These are phyloP conservation scores for Amphimallon solstitiale DNA, from an alignment of 2,888 invertebrate genomes.

Conservation along the genomic window DNA sequence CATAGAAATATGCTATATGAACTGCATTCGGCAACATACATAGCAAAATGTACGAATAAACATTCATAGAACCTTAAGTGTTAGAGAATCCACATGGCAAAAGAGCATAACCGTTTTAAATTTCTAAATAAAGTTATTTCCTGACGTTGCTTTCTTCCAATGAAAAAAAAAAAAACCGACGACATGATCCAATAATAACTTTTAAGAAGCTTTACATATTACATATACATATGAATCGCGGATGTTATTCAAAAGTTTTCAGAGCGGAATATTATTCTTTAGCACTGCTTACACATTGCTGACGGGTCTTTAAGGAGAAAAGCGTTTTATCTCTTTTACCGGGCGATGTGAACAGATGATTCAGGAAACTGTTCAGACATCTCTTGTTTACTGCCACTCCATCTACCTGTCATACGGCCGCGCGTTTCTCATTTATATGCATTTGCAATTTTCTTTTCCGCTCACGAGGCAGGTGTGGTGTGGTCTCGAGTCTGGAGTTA, in stretches of 20 bases:
- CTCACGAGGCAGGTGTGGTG: slow-evolving; percentile 25
- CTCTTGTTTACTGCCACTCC: slow-evolving; percentile 33
- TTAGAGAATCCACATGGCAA: no score
- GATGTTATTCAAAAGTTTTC: slow-evolving; percentile 22
- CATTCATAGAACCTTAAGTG: no score
- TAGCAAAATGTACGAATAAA: no score
- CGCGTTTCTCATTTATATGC: slow-evolving; percentile 46
- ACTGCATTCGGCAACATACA: no score
- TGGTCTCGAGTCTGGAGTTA: no score
- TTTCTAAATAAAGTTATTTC: no score
- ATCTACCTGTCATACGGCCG: slow-evolving; percentile 31
- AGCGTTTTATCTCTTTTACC: slow-evolving; percentile 22
- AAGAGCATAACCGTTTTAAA: no score
- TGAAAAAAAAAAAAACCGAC: no score
- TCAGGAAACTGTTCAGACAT: slow-evolving; percentile 33
- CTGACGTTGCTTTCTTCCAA: no score
- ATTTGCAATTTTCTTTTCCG: slow-evolving; percentile 46
- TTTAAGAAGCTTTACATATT: slow-evolving; percentile 16
- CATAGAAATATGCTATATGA: no score
- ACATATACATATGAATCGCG: background rate
- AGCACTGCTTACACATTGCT: slow-evolving; percentile 22
- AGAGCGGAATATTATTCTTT: slow-evolving; percentile 16
- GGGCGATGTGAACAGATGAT: slow-evolving; percentile 31
- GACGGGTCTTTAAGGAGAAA: slow-evolving; percentile 31
- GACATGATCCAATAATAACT: slow-evolving; percentile 23